Evolutionary conservation across 2,888 invertebrate genomes (phyloP), one percentile per base, ranked within the genome.

Genomic region (Copidosoma aretas): DNA sequence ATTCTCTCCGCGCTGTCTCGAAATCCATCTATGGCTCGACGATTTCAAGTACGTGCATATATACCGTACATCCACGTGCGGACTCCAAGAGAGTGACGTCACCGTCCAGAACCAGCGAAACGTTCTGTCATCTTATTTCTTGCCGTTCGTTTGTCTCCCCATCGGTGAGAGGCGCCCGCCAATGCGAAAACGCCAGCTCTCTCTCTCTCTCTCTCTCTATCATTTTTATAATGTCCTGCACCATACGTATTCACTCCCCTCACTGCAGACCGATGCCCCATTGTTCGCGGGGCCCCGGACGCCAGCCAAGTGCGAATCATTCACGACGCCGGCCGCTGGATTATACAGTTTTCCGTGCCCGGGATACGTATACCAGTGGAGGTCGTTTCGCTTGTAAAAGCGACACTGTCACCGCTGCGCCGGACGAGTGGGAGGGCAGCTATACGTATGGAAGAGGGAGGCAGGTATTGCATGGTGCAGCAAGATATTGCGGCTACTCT

Each of bases 71-170:
- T n/a, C n/a, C n/a, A n/a, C n/a, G n/a, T n/a, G n/a, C n/a, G n/a
- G n/a, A n/a, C n/a, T n/a, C n/a, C n/a, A n/a, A n/a, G n/a, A 32
- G 10, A 75, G 74, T 79, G 78, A 79, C 78, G 78, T 79, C 79
- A 79, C 68, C n/a, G n/a, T n/a, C n/a, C n/a, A n/a, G n/a, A n/a
- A n/a, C n/a, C n/a, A 58, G 61, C 49, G 64, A 62, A 66, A 72
- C 59, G 53, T 54, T 46, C 49, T 73, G 61, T 41, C 19, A 8
- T 25, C 22, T n/a, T n/a, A n/a, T 19, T 61, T 67, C 61, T 61
- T 63, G 15, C n/a, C 22, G 54, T 57, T 21, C 10, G 49, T 25
- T 57, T 64, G 64, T 57, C 60, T 61, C 56, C 62, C 61, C 58
- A 53, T 65, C 61, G 72, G 70, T 70, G 71, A 73, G 74, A 73